Conservation (phyloP, 1,140 invertebrate genomes). For the Bilobella aurantiaca region DNA sequence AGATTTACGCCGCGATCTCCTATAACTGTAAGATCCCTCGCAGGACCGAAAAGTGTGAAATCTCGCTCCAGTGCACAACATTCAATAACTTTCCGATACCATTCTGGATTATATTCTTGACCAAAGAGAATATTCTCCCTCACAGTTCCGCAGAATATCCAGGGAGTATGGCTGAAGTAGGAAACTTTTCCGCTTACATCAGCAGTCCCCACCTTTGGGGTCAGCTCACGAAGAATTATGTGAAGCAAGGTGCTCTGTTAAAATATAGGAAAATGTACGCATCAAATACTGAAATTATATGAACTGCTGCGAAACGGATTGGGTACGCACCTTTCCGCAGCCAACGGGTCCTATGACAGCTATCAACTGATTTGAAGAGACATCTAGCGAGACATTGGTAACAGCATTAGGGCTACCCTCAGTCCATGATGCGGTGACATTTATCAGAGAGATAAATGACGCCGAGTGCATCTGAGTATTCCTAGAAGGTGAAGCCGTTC, state of each 20-base stretch:
- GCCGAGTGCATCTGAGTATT: no score
- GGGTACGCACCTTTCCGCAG: not conserved
- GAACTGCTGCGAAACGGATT: not conserved
- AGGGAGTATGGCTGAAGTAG: not conserved
- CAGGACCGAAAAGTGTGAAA: not conserved
- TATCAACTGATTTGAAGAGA: not conserved
- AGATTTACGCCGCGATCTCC: not conserved
- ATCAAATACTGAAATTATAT: no score
- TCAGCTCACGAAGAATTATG: not conserved
- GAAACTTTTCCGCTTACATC: not conserved
- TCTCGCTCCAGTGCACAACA: not conserved
- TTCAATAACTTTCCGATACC: not conserved
- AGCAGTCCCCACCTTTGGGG: not conserved
- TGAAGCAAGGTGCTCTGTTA: not conserved
- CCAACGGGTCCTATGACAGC: not conserved
- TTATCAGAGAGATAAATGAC: no score
- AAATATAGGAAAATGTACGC: no score
- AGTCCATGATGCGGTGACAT: no score
- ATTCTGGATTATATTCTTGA: not conserved
- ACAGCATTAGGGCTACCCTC: no score
- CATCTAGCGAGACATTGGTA: not conserved
- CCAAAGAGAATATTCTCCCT: not conserved
- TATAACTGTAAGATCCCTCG: not conserved
- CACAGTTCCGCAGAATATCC: not conserved
- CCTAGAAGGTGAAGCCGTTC: no score